Evolutionary conservation across 1,140 invertebrate genomes (phyloP).

Genomic region (Philotrypesis tridentata): DNA sequence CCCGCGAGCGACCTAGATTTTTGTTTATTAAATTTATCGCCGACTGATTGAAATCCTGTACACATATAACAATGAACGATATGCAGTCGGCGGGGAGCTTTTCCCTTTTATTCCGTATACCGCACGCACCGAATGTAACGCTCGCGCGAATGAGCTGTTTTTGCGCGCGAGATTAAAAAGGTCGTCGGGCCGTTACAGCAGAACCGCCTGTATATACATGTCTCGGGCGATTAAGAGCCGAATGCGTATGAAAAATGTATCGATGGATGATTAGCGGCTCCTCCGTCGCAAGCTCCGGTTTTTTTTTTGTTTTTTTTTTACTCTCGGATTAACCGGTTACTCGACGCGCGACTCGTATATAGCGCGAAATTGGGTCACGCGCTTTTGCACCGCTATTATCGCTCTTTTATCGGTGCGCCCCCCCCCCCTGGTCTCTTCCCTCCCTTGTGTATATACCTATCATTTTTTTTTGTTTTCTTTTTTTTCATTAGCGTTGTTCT

Average conservation of each 20-base stretch:
- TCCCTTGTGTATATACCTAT: too few relatives aligned
- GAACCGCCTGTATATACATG: too few relatives aligned
- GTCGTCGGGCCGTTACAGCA: too few relatives aligned
- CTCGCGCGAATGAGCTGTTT: too few relatives aligned
- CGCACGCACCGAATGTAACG: background rate
- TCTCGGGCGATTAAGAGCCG: background rate
- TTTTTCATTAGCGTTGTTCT: slow-evolving; percentile 1
- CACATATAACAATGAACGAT: background rate
- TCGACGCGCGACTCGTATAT: background rate
- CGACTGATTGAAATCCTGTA: background rate
- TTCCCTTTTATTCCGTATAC: background rate
- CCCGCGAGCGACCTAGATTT: background rate
- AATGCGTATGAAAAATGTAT: slow-evolving; percentile 36
- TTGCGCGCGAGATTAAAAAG: too few relatives aligned
- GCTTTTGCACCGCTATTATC: background rate
- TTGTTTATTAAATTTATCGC: background rate
- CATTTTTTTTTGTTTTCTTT: too few relatives aligned
- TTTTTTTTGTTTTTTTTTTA: slow-evolving; percentile 10
- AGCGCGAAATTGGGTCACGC: slow-evolving; percentile 23
- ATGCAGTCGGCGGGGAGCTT: too few relatives aligned
- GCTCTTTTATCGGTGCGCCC: background rate
- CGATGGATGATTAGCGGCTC: slow-evolving; percentile 37
- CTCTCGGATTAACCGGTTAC: background rate
- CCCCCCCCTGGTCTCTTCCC: background rate
- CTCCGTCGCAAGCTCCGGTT: background rate